phyloP scores from a whole-genome alignment of 2,888 invertebrate genomes.

The Andrena dorsata region DNA sequence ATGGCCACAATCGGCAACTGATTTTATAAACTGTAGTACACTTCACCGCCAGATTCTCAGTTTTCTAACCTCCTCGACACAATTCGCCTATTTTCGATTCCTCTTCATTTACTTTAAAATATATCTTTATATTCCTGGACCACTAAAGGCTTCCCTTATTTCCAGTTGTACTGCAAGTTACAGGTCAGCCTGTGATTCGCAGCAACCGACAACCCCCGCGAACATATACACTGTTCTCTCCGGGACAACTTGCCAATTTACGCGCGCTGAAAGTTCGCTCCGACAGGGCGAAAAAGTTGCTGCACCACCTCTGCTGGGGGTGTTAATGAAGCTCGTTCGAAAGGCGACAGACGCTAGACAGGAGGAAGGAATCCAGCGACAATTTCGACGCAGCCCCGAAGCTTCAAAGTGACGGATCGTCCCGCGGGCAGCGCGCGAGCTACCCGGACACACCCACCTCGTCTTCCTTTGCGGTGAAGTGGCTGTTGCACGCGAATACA shows the following conservation, averaged over 20 bases:
- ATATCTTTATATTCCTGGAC: too few species aligned
- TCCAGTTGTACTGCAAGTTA: neutral
- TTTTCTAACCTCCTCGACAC: neutral
- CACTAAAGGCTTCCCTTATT: too few species aligned
- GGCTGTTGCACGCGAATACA: constrained; percentile 79
- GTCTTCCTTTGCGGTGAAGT: constrained; percentile 77
- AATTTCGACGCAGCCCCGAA: constrained; percentile 68
- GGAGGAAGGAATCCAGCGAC: constrained; percentile 67
- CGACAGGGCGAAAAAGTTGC: constrained; percentile 13
- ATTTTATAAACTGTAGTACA: neutral
- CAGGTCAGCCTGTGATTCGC: neutral
- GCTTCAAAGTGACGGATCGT: constrained; percentile 83
- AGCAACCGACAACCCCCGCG: too few species aligned
- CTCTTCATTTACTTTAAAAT: neutral
- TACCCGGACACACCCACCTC: constrained; percentile 82
- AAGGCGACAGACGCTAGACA: constrained; percentile 48
- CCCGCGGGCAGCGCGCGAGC: constrained; percentile 74
- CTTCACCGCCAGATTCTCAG: neutral
- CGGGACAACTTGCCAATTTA: constrained; percentile 5
- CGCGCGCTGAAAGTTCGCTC: constrained; percentile 10
- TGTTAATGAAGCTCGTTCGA: constrained; percentile 55
- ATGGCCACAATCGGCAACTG: too few species aligned
- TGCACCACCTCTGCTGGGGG: constrained; percentile 13
- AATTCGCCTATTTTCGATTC: neutral
- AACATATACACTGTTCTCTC: neutral